Base-by-base conservation (phyloP, 92 coral and sea anemone genomes). In the Epizoanthus scotinus region DNA sequence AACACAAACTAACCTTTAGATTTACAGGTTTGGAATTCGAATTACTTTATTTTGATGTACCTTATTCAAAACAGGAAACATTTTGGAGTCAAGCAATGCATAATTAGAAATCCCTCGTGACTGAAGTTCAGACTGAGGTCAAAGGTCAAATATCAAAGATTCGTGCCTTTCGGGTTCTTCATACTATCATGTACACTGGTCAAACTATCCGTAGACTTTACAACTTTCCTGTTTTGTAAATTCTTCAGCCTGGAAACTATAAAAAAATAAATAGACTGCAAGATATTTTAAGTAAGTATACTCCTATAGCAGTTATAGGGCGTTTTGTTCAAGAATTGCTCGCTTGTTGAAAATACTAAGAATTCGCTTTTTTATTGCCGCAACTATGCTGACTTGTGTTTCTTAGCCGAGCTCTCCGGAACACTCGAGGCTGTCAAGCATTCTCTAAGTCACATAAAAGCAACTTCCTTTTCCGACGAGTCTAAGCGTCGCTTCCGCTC, bases 11-110 rank as follows among this genome's bases (percentile, higher is more conserved):
- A 44, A 8, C 50, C 9, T 42, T 44, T 10, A 44, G 14, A 44
- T 9, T 47, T 47, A 47, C 52, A 47, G 17, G 52, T 9, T 47
- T 6, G 52, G 52, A 47, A 47, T 47, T 47, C 52, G 1, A 47
- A 47, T 47, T 47, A 47, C 52, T 47, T 47, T 10, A 13, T 10
- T 47, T 47, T 44, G 28, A 5, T 26, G 1, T 63, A 63, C 40
- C 52, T 47, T 62, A 52, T 38, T 10, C n/a, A 67, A 67, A 67
- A 68, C 73, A 68, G 73, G 73, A 68, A 68, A 56, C 42, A n/a
- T 68, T 68, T 29, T 68, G 14, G 19, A 42, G 44, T 63, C 69
- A n/a, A 28, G 38, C 44, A 25, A 17, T 42, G 20, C 50, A 50
- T 10, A 1, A 20, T 27, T 25, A 13, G 21, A 15, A 31, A 52